Conservation (phyloP, 2,113 vertebrate species). For the Nothoprocta perdicaria region DNA sequence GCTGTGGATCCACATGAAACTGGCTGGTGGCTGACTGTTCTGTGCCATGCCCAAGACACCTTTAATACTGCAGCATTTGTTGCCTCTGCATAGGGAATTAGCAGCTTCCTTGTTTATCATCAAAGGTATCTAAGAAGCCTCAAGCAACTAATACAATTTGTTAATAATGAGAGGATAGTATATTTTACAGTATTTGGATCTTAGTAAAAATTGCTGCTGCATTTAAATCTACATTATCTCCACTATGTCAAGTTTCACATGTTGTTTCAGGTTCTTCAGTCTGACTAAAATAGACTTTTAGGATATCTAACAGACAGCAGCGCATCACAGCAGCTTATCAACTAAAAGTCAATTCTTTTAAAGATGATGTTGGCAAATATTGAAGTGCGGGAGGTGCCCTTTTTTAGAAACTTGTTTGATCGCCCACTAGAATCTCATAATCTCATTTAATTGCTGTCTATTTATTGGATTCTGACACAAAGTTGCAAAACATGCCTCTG, state of each 20-base stretch:
- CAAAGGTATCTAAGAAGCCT: conserved; percentile 20
- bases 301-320: neutral
- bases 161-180: neutral
- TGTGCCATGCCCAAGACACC: neutral
- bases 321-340: neutral
- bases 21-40: neutral
- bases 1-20: neutral
- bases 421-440: conserved; percentile 8
- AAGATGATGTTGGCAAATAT: conserved; percentile 44
- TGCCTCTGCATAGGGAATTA: neutral
- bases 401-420: conserved; percentile 55
- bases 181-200: neutral
- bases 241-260: neutral
- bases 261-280: neutral
- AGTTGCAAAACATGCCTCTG: conserved; percentile 71
- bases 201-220: neutral
- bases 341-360: conserved; percentile 19
- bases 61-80: neutral
- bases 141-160: conserved; percentile 23
- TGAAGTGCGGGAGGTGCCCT: conserved; percentile 15
- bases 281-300: neutral
- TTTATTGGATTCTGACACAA: conserved; percentile 66
- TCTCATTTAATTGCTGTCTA: conserved; percentile 41
- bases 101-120: neutral
- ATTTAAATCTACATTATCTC: conserved; percentile 5